Base-by-base conservation (phyloP, 2,113 vertebrate species). In the Xiphias gladius region DNA sequence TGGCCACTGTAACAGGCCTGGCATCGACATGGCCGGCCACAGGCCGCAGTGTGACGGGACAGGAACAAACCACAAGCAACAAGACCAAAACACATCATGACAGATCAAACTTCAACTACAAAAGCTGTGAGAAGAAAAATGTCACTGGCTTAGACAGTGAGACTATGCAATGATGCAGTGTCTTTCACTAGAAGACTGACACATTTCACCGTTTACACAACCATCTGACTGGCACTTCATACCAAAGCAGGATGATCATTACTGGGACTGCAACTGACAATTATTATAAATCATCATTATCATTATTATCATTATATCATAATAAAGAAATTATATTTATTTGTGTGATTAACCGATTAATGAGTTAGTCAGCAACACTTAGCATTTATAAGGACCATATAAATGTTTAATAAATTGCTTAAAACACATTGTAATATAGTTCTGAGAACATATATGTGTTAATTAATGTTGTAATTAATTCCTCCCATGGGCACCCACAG, bases 1-100 rank as follows among this genome's bases (percentile, higher is more conserved):
- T 93, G 93, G 90, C 88, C 84, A 39, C 77, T 68, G 59, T 3
- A 79, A 68, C 65, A 72, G 75, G 54, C 76, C 76, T 83, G 86
- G 83, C 86, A 84, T 83, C 46, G 5, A 73, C 76, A n/a, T n/a
- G 32, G 52, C 28, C 7, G 3, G 55, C 66, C 75, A 50, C 75
- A 37, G 67, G 66, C 72, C 19, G 20, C 73, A 73, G 32, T 20
- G 73, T 66, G 68, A 68, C 69, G 12, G 28, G 5, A 63, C 28
- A 39, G 55, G 58, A 86, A 65, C 41, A 28, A 26, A 83, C 69
- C 77, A 26, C 73, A 50, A 79, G 26, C 63, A 73, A 62, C 32
- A 32, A 61, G 37, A 32, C 63, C 2, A 12, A 57, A 63, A 76
- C 83, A 78, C 76, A 71, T 67, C 73, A 70, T 58, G 46, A n/a